Conservation (phyloP, 2,797 vertebrate species). For the Tinamus major region DNA sequence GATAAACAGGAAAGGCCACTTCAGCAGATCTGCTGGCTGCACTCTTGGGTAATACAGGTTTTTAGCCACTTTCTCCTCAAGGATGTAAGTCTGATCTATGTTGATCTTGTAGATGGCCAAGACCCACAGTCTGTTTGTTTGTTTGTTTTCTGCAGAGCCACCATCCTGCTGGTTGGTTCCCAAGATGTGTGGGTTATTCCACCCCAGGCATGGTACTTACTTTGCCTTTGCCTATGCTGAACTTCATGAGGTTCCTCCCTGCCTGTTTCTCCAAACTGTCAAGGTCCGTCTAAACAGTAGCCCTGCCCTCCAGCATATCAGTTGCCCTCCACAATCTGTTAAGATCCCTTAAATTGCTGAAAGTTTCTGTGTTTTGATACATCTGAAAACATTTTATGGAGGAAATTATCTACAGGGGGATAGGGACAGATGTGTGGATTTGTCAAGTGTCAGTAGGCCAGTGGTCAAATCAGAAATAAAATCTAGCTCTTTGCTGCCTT, state of each 20-base stretch:
- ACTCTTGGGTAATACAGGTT: neutral
- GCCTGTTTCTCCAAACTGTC: neutral
- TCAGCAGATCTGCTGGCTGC: neutral
- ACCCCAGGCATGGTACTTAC: neutral
- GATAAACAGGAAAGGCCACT: neutral
- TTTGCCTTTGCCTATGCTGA: neutral
- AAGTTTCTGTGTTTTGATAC: neutral
- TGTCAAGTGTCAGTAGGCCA: neutral
- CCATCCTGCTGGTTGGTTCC: neutral
- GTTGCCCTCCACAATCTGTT: fast-evolving
- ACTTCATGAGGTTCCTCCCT: neutral
- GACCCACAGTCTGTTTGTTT: neutral
- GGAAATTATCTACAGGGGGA: neutral
- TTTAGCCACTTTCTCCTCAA: neutral
- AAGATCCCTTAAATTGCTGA: neutral
- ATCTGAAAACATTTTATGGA: neutral
- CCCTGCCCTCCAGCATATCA: fast-evolving
- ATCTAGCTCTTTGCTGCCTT: neutral
- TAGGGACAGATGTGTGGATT: neutral
- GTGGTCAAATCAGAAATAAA: neutral
- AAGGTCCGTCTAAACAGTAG: neutral
- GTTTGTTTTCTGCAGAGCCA: neutral
- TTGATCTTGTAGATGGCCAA: neutral
- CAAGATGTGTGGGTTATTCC: neutral
- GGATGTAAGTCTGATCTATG: neutral